Evolutionary conservation across 2,888 invertebrate genomes (phyloP), one percentile per base, ranked within the genome.

Genomic region (Silvanus unidentatus): DNA sequence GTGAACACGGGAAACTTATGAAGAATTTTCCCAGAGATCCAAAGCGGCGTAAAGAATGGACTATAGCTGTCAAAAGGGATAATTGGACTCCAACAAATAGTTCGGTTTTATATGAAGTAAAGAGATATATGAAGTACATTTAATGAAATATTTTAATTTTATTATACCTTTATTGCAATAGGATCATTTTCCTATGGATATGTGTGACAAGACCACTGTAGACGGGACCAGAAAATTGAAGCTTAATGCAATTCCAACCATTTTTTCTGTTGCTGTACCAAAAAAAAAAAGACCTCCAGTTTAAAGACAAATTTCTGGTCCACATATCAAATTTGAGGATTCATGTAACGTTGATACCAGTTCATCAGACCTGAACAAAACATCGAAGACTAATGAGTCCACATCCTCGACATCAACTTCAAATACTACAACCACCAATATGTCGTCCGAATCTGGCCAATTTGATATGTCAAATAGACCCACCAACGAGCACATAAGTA

Each of bases 201-300:
- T 51, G 51, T 51, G 48, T 46, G 48, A 51, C 28, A 51, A 42
- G 44, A 46, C 43, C 10, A 38, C 47, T 27, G 49, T 40, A 12
- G 51, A 51, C 43, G 51, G 49, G n/a, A 47, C 16, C 15, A 41
- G 40, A 22, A 46, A 41, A 29, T 32, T 51, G 29, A 51, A 47
- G 40, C n/a, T 4, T 2, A 40, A 37, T 49, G 48, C 49, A 36
- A 43, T 49, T 8, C 46, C 48, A 22, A 51, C 46, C 28, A 32
- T 49, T 10, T 48, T 46, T 44, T 42, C 30, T 10, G 22, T 38
- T 45, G 36, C 40, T 29, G 14, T 16, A 15, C 41, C 45, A 3
- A 34, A 44, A 29, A 16, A 16, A 28, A 35, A 2, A 34, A 39
- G 39, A 34, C 13, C 13, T 5, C 32, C 5, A 32, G n/a, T 32